Evolutionary conservation across 2,888 invertebrate species (phyloP).

Genomic region (Amblyjoppa fuscipennis): DNA sequence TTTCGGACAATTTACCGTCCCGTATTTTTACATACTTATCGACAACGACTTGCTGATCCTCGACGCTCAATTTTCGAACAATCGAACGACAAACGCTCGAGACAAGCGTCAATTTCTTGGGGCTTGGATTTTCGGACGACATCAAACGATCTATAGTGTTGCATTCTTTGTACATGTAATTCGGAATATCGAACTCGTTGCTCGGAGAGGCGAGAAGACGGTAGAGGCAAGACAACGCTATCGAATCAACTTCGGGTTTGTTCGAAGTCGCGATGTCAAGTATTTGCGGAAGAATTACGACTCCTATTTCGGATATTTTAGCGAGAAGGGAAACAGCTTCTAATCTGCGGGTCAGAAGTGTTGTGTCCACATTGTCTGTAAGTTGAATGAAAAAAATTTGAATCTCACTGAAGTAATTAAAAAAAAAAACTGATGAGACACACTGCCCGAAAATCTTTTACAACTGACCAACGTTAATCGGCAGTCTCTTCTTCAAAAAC

Average conservation of each 20-base stretch:
- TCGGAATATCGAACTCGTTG: slow-evolving; percentile 79
- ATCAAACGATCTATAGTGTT: slow-evolving; percentile 85
- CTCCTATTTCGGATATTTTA: slow-evolving; percentile 75
- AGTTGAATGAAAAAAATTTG: slow-evolving; percentile 17
- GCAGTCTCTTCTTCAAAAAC: slow-evolving; percentile 85
- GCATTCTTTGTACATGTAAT: slow-evolving; percentile 84
- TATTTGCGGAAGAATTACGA: slow-evolving; percentile 75
- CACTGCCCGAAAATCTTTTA: slow-evolving; percentile 69
- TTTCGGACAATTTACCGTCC: slow-evolving; percentile 80
- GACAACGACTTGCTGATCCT: slow-evolving; percentile 85
- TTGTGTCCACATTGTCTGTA: slow-evolving; percentile 70
- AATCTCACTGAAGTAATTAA: neutral
- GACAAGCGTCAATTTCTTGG: slow-evolving; percentile 81
- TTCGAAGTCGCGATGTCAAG: slow-evolving; percentile 70
- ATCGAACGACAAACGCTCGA: slow-evolving; percentile 85
- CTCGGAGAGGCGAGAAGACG: slow-evolving; percentile 46
- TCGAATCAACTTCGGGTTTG: slow-evolving; percentile 70
- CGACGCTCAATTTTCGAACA: slow-evolving; percentile 83
- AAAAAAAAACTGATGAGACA: neutral
- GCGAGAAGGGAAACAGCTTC: slow-evolving; percentile 76
- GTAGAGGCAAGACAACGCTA: slow-evolving; percentile 76
- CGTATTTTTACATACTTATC: slow-evolving; percentile 83
- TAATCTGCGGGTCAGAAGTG: slow-evolving; percentile 73
- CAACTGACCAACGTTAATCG: slow-evolving; percentile 70
- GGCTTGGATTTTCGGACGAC: slow-evolving; percentile 75